phyloP scores from a whole-genome alignment of 2,797 vertebrate genomes.

The Allenopithecus nigroviridis region DNA sequence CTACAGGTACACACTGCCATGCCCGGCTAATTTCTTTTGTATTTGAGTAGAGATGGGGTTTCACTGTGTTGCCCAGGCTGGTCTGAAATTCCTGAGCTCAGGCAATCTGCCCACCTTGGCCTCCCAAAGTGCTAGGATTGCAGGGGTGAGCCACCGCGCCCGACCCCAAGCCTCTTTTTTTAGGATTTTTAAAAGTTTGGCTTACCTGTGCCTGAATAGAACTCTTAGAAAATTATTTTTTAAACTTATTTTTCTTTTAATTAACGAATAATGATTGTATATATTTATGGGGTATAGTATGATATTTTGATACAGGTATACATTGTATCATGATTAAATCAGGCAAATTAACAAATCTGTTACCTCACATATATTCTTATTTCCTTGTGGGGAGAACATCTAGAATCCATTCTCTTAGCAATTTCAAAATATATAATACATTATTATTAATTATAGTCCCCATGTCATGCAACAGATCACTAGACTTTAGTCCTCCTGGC shows the following conservation, averaged over 20 bases:
- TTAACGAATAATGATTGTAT: not conserved
- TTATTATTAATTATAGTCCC: no score
- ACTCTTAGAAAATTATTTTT: not conserved
- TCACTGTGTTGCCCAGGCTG: no score
- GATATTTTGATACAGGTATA: not conserved
- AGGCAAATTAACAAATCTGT: not conserved
- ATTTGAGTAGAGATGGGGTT: no score
- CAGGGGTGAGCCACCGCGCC: fast-evolving
- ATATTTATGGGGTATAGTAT: not conserved
- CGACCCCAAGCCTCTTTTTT: not conserved
- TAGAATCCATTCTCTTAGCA: not conserved
- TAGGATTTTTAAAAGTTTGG: not conserved
- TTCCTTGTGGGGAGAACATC: not conserved
- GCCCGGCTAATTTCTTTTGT: no score
- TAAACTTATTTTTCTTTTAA: not conserved
- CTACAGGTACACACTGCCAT: no score
- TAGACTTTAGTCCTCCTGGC: not conserved
- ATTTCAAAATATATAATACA: not conserved
- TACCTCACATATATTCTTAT: not conserved
- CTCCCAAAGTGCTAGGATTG: no score
- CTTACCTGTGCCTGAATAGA: not conserved
- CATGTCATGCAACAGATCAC: not conserved
- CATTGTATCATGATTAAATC: not conserved
- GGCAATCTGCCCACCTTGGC: no score
- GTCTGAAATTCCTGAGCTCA: no score